A percentile compares a stretch with the other conserved stretches of the same genome.
Evolutionary conservation across 2,113 vertebrate genomes (phyloP).

Genomic region (Otolemur garnettii): DNA sequence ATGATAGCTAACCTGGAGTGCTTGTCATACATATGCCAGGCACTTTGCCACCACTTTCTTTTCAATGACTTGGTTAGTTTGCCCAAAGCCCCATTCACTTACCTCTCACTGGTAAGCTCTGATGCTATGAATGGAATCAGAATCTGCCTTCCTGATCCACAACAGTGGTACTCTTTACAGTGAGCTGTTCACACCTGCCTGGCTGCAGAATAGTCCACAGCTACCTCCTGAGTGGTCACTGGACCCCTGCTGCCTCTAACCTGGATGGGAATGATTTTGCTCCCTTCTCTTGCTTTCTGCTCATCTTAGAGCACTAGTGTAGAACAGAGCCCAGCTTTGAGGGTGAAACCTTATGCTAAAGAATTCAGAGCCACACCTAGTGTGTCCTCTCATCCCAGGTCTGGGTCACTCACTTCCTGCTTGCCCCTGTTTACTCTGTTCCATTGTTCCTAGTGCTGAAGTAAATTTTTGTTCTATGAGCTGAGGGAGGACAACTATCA

Average conservation of each 20-base stretch:
- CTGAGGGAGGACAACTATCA: background rate
- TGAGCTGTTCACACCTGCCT: background rate
- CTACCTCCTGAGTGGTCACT: background rate
- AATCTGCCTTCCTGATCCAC: background rate
- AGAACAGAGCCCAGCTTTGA: background rate
- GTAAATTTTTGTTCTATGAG: constrained; percentile 37
- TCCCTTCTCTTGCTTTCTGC: background rate
- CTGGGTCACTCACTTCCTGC: constrained; percentile 2
- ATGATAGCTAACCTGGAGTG: background rate
- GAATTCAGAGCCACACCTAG: background rate
- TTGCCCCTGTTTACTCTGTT: constrained; percentile 40
- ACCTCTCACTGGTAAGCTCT: background rate
- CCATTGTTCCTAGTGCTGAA: constrained; percentile 24
- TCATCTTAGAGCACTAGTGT: background rate
- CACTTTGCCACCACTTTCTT: background rate
- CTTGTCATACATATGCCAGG: background rate
- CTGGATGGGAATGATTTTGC: background rate
- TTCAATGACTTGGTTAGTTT: background rate
- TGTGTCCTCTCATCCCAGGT: background rate
- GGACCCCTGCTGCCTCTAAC: background rate
- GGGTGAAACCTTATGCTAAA: background rate
- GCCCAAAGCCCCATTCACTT: background rate
- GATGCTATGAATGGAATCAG: background rate
- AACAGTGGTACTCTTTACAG: background rate
- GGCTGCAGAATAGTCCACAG: background rate